phyloP scores from a whole-genome alignment of 2,888 invertebrate genomes.

The Belgica antarctica region DNA sequence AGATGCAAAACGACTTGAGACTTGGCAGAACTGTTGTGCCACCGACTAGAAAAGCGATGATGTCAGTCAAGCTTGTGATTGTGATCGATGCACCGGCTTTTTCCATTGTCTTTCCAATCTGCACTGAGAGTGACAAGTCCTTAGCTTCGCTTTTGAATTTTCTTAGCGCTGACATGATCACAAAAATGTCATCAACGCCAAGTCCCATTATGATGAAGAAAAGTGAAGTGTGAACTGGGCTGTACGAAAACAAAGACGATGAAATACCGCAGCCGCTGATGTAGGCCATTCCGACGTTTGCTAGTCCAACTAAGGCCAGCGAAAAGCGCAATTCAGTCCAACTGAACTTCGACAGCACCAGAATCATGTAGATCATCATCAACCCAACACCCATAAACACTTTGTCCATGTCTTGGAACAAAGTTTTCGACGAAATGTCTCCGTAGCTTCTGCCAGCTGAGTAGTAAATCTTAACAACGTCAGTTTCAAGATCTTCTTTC shows the following conservation, averaged over 20 bases:
- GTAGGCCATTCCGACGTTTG: conserved; percentile 73
- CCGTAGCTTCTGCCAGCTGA: conserved; percentile 67
- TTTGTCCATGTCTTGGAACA: conserved; percentile 72
- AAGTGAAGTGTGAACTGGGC: conserved; percentile 77
- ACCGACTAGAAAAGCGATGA: conserved; percentile 75
- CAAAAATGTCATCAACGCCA: conserved; percentile 82
- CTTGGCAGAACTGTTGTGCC: conserved; percentile 77
- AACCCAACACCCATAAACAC: conserved; percentile 65
- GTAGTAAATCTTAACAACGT: conserved; percentile 58
- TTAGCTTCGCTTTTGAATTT: conserved; percentile 60
- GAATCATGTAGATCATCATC: conserved; percentile 72
- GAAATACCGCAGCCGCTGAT: conserved; percentile 69
- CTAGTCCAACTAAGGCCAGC: conserved; percentile 66
- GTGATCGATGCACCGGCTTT: conserved; percentile 83
- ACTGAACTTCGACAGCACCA: conserved; percentile 71
- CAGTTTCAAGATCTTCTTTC: conserved; percentile 50
- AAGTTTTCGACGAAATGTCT: conserved; percentile 68
- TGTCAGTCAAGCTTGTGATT: conserved; percentile 78
- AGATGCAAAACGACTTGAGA: conserved; percentile 77
- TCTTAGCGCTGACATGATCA: conserved; percentile 76
- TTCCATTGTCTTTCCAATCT: conserved; percentile 68
- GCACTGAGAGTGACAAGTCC: conserved; percentile 61
- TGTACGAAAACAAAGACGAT: conserved; percentile 70
- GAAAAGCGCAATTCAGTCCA: conserved; percentile 69
- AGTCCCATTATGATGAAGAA: conserved; percentile 77